Conservation (phyloP, 2,888 invertebrate species). For the Ochlodes sylvanus region DNA sequence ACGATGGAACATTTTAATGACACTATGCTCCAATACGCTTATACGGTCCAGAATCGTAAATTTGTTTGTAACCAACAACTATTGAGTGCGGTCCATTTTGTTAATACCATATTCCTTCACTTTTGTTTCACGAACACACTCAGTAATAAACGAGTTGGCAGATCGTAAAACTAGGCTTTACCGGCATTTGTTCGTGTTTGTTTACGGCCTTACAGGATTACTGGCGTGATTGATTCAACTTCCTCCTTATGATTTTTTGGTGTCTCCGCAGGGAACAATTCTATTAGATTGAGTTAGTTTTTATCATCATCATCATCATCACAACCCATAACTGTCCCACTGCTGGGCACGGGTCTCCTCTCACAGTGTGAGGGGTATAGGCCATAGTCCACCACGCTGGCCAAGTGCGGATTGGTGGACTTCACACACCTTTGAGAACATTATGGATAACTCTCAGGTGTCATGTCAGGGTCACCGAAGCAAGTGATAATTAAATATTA, state of each 20-base stretch:
- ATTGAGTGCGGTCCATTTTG: constrained; percentile 68
- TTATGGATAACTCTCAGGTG: no score
- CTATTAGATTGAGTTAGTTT: constrained; percentile 63
- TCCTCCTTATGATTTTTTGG: constrained; percentile 69
- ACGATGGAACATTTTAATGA: constrained; percentile 68
- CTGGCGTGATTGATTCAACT: constrained; percentile 78
- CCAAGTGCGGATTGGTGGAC: no score
- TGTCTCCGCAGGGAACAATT: constrained; percentile 58
- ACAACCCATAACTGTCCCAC: no score
- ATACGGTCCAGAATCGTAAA: constrained; percentile 65
- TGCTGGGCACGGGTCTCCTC: no score
- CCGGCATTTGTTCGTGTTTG: constrained; percentile 72
- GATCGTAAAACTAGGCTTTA: constrained; percentile 75
- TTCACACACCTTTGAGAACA: no score
- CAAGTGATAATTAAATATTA: no score
- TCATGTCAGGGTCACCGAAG: no score
- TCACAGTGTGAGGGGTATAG: no score
- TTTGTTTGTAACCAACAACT: constrained; percentile 60
- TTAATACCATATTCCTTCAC: constrained; percentile 63
- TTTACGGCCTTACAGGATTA: constrained; percentile 77
- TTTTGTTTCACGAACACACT: constrained; percentile 68
- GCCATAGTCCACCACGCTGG: no score
- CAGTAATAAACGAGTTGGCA: constrained; percentile 78
- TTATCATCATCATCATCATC: no score
- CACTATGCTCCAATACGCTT: constrained; percentile 60